These are phyloP conservation scores for Epinephelus moara DNA, from an alignment of 2,113 vertebrate genomes.

Conservation along the genomic window DNA sequence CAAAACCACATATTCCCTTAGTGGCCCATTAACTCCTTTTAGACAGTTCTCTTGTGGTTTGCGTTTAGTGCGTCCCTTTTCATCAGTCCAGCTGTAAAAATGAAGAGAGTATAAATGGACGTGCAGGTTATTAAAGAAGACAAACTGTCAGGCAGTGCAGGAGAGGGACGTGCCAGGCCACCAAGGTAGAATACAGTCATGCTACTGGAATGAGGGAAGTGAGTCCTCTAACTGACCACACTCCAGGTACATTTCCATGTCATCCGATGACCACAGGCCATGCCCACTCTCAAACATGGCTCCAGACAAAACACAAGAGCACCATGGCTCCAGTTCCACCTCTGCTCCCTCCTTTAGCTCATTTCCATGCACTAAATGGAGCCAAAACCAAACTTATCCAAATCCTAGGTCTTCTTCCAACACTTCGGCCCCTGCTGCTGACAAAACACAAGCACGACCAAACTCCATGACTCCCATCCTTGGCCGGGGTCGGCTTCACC, in stretches of 20 bases:
- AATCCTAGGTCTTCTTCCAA: slow-evolving; percentile 35
- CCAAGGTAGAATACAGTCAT: slow-evolving; percentile 11
- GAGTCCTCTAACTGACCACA: not conserved
- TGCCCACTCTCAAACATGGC: slow-evolving; percentile 2
- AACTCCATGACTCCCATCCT: slow-evolving; percentile 47
- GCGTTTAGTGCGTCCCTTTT: slow-evolving; percentile 40
- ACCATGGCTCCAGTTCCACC: slow-evolving; percentile 16
- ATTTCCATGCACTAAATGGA: slow-evolving; percentile 33
- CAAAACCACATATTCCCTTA: slow-evolving; percentile 61
- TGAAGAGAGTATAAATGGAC: slow-evolving; percentile 12
- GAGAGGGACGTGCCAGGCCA: slow-evolving; percentile 22
- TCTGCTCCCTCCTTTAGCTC: slow-evolving; percentile 9
- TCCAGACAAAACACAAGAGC: slow-evolving; percentile 41
- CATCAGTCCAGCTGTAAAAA: slow-evolving; percentile 50
- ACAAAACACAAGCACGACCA: slow-evolving; percentile 48
- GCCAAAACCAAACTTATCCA: slow-evolving; percentile 40
- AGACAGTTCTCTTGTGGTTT: slow-evolving; percentile 46
- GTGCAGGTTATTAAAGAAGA: slow-evolving; percentile 30
- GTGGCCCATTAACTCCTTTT: slow-evolving; percentile 68
- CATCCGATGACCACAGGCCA: not conserved
- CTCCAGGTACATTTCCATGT: slow-evolving; percentile 29
- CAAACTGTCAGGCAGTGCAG: slow-evolving; percentile 30
- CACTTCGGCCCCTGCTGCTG: slow-evolving; percentile 10
- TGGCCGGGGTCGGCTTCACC: not conserved
- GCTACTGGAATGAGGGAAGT: not conserved